Conservation (phyloP, 2,113 vertebrate genomes). For the Meles meles region DNA sequence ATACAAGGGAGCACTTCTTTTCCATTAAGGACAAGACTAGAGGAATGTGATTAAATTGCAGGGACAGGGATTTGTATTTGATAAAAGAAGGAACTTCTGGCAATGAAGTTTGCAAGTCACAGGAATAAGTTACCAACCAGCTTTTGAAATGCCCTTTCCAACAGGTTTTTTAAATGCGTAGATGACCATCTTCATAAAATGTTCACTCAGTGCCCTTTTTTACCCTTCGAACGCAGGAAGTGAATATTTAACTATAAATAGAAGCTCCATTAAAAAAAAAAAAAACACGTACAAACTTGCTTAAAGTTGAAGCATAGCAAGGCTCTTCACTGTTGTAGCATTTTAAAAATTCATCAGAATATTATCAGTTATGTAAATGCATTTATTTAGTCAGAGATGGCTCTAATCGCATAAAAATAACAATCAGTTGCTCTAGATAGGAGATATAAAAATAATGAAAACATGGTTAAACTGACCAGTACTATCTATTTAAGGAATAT, state of each 20-base stretch:
- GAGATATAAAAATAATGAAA: slow-evolving; percentile 31
- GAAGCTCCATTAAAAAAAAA: not conserved
- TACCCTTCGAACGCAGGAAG: not conserved
- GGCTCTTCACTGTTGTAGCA: not conserved
- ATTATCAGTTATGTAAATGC: not conserved
- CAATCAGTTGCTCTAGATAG: not conserved
- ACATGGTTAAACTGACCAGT: not conserved
- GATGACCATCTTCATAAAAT: not conserved
- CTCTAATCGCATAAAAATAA: not conserved
- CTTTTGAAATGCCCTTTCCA: not conserved
- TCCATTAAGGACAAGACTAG: not conserved
- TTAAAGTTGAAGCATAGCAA: not conserved
- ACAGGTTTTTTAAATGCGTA: not conserved
- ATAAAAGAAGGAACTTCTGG: not conserved
- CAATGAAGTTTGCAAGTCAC: not conserved
- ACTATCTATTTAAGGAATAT: not conserved
- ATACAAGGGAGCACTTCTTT: not conserved
- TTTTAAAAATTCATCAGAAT: not conserved
- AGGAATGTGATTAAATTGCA: not conserved
- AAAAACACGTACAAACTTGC: not conserved
- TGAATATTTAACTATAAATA: slow-evolving; percentile 28
- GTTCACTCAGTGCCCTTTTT: not conserved
- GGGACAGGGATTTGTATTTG: not conserved
- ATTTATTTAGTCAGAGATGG: not conserved
- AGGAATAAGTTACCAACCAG: not conserved